These are phyloP conservation scores for Neofelis nebulosa DNA, from an alignment of 2,113 vertebrate species.

Conservation along the genomic window DNA sequence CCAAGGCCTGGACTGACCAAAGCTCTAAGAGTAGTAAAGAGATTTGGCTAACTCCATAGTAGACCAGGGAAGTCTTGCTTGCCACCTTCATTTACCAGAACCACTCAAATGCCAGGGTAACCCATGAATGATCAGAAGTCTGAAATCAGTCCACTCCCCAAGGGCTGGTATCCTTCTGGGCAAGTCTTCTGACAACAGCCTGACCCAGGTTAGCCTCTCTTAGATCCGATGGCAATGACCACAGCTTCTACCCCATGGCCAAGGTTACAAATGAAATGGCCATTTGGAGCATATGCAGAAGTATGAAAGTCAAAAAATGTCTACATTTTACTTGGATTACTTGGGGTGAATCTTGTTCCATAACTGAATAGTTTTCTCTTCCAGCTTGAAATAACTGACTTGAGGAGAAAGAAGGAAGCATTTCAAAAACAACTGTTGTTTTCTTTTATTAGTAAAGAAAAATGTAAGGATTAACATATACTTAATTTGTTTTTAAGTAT, in stretches of 20 bases:
- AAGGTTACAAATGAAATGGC: background rate
- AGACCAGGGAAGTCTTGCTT: background rate
- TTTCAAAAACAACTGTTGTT: background rate
- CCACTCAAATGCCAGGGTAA: background rate
- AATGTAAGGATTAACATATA: background rate
- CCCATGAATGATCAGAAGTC: background rate
- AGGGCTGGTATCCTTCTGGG: background rate
- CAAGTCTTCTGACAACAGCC: background rate
- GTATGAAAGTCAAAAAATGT: background rate
- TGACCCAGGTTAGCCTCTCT: background rate
- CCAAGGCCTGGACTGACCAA: background rate
- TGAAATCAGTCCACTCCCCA: background rate
- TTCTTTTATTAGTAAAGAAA: background rate
- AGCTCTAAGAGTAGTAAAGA: background rate
- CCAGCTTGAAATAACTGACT: conserved; percentile 37
- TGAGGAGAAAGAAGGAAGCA: background rate
- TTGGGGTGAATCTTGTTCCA: background rate
- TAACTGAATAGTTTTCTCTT: conserved; percentile 9
- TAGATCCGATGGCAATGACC: background rate
- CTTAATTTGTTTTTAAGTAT: conserved; percentile 43
- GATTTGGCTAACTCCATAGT: background rate
- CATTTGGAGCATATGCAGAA: background rate
- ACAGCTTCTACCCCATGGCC: background rate
- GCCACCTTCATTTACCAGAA: background rate
- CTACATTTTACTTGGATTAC: conserved; percentile 1